Base-by-base conservation (phyloP, 2,888 invertebrate species). In the Hydroisotoma schaefferi region DNA sequence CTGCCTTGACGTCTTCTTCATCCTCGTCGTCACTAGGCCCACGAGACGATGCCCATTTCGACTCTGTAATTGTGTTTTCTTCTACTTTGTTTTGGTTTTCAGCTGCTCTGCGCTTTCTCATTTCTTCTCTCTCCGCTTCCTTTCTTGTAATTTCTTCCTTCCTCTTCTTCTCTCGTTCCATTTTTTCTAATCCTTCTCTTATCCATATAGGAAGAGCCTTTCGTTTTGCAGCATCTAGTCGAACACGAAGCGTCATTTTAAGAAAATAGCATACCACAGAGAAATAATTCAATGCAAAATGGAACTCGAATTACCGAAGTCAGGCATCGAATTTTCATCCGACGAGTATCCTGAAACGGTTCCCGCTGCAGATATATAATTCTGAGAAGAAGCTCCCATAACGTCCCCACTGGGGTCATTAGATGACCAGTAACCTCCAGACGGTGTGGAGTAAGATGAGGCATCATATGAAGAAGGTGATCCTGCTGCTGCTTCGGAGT, bases 181-280 rank as follows among this genome's bases (percentile, higher is more conserved):
- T 95, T 81, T 97, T 97, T 76, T 97, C 97, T 70, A 98, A 79
- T 29, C 95, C 95, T 81, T 93, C 95, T 76, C 95, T 83, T 69
- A 98, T 95, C 98, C 98, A 98, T 0, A 90, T 92, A n/a, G 98
- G 98, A 23, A 98, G 81, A 73, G 90, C 87, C 74, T 92, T 86
- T 37, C 94, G 81, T 77, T 91, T 91, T 20, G 87, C 88, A 18
- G 91, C 90, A 77, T 94, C 93, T 75, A 20, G 40, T 26, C n/a
- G 23, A 6, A 29, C 18, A 25, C 15, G 15, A 22, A 8, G 2
- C 2, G 26, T 25, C 23, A 12, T 12, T 48, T n/a, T n/a, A n/a
- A n/a, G n/a, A n/a, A n/a, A n/a, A n/a, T n/a, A n/a, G n/a, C n/a
- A n/a, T n/a, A n/a, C n/a, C n/a, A n/a, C n/a, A n/a, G n/a, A 10